phyloP scores from a whole-genome alignment of 1,140 invertebrate genomes.

The Drosophila aff. region DNA sequence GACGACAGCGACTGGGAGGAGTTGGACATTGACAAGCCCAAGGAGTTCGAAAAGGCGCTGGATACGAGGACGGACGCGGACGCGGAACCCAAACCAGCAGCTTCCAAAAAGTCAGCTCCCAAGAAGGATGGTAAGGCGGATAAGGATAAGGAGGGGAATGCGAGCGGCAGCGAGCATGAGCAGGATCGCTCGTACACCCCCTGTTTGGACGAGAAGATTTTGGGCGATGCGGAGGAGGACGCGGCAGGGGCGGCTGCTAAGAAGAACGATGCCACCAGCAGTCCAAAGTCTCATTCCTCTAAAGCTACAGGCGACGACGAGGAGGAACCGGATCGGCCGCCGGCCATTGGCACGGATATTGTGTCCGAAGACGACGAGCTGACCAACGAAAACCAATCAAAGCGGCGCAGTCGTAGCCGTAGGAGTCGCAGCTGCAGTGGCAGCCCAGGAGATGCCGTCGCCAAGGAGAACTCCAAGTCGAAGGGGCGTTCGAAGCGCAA shows the following conservation, averaged over 20 bases:
- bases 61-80: conserved; percentile 5
- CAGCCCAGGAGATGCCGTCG: conserved; percentile 11
- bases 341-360: conserved; percentile 89
- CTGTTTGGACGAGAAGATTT: conserved; percentile 87
- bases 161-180: conserved; percentile 43
- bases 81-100: background rate
- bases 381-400: conserved; percentile 74
- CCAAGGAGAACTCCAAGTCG: conserved; percentile 30
- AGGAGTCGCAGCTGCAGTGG: conserved; percentile 39
- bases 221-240: conserved; percentile 64
- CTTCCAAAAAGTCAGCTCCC: conserved; percentile 5
- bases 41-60: conserved; percentile 72
- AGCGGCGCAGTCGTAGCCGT: conserved; percentile 60
- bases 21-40: conserved; percentile 78
- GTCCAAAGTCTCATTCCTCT: conserved; percentile 14
- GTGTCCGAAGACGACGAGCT: conserved; percentile 90
- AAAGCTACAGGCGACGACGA: conserved; percentile 13
- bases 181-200: conserved; percentile 88
- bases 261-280: conserved; percentile 7
- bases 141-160: background rate
- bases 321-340: conserved; percentile 85
- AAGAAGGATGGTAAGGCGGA: conserved; percentile 6
- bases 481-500: conserved; percentile 65
- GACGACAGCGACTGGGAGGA: conserved; percentile 85
- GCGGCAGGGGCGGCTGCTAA: background rate